Conservation (phyloP, 2,888 invertebrate genomes). For the Ormyrus labotus region DNA sequence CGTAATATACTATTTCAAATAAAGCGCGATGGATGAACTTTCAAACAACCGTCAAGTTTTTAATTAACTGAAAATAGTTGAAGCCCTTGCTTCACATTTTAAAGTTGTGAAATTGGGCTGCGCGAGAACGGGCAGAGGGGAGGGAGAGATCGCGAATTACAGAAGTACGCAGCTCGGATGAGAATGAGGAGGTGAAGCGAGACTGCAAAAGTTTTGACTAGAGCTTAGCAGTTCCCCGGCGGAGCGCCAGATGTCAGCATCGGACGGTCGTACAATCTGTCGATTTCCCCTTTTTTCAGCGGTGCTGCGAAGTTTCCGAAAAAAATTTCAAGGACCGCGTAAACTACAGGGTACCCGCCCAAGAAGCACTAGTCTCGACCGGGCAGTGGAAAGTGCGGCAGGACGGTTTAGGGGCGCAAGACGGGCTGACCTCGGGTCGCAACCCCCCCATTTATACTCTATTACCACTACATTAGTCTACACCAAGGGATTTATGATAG, state of each 20-base stretch:
- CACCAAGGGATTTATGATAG: conserved; percentile 72
- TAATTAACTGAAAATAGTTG: conserved; percentile 54
- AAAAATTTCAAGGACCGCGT: background rate
- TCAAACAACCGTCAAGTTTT: conserved; percentile 46
- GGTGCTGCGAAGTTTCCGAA: background rate
- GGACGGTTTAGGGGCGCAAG: conserved; percentile 74
- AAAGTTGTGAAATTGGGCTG: conserved; percentile 49
- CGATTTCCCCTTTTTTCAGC: conserved; percentile 18
- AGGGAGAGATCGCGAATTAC: conserved; percentile 36
- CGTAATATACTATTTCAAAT: background rate
- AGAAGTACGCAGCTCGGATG: conserved; percentile 43
- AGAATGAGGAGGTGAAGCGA: conserved; percentile 29
- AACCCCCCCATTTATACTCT: conserved; percentile 74
- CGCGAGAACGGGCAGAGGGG: background rate
- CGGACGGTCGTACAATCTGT: conserved; percentile 55
- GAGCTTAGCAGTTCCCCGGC: conserved; percentile 57
- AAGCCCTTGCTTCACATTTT: conserved; percentile 51
- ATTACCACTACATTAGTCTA: conserved; percentile 76
- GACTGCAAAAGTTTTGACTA: conserved; percentile 1
- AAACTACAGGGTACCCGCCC: background rate
- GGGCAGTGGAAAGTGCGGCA: conserved; percentile 67
- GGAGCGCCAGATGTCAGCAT: conserved; percentile 65
- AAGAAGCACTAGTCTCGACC: conserved; percentile 69
- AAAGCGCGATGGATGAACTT: conserved; percentile 19
- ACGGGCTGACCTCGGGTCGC: conserved; percentile 73